Conservation (phyloP, 2,888 invertebrate species). For the Drosophila mettleri region DNA sequence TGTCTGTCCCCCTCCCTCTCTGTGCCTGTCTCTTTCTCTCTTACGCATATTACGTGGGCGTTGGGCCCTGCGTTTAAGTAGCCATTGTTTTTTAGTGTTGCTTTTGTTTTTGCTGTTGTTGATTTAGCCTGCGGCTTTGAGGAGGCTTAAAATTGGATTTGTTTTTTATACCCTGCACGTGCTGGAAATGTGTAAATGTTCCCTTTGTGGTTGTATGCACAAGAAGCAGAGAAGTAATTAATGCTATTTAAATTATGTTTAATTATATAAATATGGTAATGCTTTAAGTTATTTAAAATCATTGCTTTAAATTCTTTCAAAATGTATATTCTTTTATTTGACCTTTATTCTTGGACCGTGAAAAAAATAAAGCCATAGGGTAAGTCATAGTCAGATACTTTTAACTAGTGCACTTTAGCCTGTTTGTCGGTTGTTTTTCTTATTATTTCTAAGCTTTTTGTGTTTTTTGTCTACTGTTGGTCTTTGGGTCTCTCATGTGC, state of each 20-base stretch:
- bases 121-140: conserved; percentile 70
- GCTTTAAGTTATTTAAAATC: too few species aligned
- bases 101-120: conserved; percentile 38
- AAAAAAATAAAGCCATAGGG: too few species aligned
- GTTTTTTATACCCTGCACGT: conserved; percentile 43
- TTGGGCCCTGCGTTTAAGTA: conserved; percentile 63
- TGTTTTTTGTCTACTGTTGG: conserved; percentile 20
- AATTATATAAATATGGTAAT: too few species aligned
- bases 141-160: conserved; percentile 78
- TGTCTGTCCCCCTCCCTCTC: conserved; percentile 12
- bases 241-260: not conserved
- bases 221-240: not conserved
- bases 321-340: too few species aligned
- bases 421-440: conserved; percentile 25
- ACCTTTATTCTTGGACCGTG: too few species aligned
- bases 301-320: too few species aligned
- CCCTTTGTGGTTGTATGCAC: not conserved
- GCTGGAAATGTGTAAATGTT: not conserved
- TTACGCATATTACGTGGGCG: conserved; percentile 54
- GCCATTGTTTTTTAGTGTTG: conserved; percentile 69
- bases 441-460: conserved; percentile 29
- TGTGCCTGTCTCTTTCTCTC: conserved; percentile 19
- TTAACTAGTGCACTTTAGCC: not conserved
- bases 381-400: not conserved
- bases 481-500: conserved; percentile 47